phyloP scores from a whole-genome alignment of 2,797 vertebrate genomes.

The Otolemur crassicaudatus region DNA sequence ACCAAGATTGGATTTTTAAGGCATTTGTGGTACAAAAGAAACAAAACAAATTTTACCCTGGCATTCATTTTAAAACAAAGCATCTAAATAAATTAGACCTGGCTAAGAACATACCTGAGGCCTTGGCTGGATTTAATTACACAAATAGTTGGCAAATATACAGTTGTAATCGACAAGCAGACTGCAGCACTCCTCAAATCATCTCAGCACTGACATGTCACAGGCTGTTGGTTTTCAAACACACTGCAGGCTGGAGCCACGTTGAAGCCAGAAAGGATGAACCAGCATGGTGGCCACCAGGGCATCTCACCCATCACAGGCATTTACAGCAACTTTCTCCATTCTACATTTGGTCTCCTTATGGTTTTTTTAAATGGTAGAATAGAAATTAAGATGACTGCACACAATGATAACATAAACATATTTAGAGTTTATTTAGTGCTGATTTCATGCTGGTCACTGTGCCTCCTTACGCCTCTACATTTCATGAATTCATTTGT shows the following conservation, averaged over 20 bases:
- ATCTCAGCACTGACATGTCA: background rate
- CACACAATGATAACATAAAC: background rate
- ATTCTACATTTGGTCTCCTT: background rate
- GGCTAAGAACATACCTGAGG: conserved; percentile 59
- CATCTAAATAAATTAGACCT: conserved; percentile 64
- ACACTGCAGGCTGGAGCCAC: background rate
- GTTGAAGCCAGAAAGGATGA: background rate
- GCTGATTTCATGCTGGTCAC: background rate
- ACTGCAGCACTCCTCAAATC: background rate
- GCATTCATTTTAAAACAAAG: conserved; percentile 71
- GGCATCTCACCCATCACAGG: background rate
- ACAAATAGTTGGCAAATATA: conserved; percentile 23
- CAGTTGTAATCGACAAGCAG: background rate
- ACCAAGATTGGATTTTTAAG: conserved; percentile 79
- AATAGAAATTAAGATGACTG: background rate
- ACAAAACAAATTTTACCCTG: conserved; percentile 69
- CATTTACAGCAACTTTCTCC: background rate
- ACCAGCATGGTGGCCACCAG: rapidly evolving
- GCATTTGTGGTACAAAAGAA: conserved; percentile 76
- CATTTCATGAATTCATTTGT: background rate
- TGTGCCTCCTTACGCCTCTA: background rate
- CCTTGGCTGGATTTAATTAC: conserved; percentile 64
- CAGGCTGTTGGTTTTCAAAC: background rate
- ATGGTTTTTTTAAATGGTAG: background rate
- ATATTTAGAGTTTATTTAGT: background rate